Evolutionary conservation across 2,888 invertebrate genomes (phyloP), one percentile per base, ranked within the genome.

Genomic region (Rutpela maculata): DNA sequence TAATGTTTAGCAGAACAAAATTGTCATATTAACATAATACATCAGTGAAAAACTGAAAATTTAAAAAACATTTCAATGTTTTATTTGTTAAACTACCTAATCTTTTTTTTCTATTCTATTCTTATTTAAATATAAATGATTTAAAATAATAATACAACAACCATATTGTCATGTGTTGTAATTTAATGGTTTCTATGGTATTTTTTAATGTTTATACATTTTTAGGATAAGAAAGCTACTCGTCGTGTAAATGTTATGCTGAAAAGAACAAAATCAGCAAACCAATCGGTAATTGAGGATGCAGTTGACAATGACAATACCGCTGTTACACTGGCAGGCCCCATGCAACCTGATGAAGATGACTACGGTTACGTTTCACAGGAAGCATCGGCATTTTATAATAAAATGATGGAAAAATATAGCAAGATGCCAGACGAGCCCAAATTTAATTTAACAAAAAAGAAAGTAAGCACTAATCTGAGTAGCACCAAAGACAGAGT

Each of bases 231-330:
- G 79, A 90, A 90, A 83, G 90, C 90, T 31, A 88, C 88, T 12
- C 84, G 88, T 17, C 82, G 90, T 9, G 90, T 90, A 6, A 89
- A 86, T 85, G 89, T 87, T 81, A 92, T 89, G 91, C 90, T 97
- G 57, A 97, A 96, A 90, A 93, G 96, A 0, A 96, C 96, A 10
- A 97, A 97, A 89, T 95, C 97, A 7, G 97, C 97, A 0, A 97
- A 96, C 88, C 96, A 97, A 87, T 94, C 97, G 3, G 97, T 95
- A 1, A 90, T 97, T 80, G 94, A 93, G 60, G 97, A 97, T 91
- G 96, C 96, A 0, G 91, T 95, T 26, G 95, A 96, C 85, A 91
- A 92, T 82, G 93, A 95, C 38, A 94, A 96, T 83, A 95, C 95
- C 15, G 94, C 95, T 4, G 92, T 95, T 5, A 95, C 95, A 0